Conservation (phyloP, 2,113 vertebrate species). For the Athene noctua region DNA sequence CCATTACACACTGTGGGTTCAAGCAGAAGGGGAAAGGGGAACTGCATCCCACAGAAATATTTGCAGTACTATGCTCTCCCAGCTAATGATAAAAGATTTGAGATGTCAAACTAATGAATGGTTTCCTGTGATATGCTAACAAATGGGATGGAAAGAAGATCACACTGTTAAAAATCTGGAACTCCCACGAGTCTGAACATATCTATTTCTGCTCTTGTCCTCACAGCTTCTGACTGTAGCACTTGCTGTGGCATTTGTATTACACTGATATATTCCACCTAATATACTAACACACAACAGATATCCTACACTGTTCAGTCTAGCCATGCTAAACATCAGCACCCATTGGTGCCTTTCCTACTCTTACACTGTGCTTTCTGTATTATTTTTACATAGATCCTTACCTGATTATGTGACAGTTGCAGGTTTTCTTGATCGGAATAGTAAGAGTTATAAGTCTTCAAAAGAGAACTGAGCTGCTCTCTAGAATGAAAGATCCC, state of each 20-base stretch:
- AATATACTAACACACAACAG: background rate
- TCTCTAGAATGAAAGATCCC: conserved; percentile 56
- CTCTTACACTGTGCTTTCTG: too few relatives aligned
- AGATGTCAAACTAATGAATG: background rate
- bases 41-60: too few relatives aligned
- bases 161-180: too few relatives aligned
- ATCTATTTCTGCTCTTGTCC: background rate
- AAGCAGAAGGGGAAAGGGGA: background rate
- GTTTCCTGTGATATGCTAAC: background rate
- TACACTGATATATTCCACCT: background rate
- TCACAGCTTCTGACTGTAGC: too few relatives aligned
- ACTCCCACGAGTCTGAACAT: too few relatives aligned
- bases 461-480: conserved; percentile 73
- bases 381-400: background rate
- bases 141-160: background rate
- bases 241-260: background rate
- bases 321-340: fast-evolving
- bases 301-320: too few relatives aligned
- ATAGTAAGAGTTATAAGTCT: conserved; percentile 78
- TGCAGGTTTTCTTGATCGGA: conserved; percentile 76
- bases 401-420: conserved; percentile 71
- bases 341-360: background rate
- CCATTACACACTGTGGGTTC: background rate
- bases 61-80: background rate
- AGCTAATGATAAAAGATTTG: fast-evolving